Evolutionary conservation across 2,888 invertebrate species (phyloP), one percentile per base, ranked within the genome.

Genomic region (Calameuta filiformis): DNA sequence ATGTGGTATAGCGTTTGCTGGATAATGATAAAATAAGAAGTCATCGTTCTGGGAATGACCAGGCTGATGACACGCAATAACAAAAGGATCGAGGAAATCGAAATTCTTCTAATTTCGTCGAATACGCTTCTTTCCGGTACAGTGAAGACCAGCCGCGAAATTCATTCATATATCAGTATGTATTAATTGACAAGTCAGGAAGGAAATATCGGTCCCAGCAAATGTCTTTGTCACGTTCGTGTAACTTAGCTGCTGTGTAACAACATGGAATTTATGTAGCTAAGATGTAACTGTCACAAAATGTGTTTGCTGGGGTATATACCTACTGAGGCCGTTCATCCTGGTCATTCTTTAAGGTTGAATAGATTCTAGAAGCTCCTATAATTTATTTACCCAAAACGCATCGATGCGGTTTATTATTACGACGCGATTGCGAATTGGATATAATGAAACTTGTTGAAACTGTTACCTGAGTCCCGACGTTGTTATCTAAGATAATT

Each of bases 401-500:
- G 78, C 75, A 78, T 76, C 76, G 68, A 73, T 71, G 33, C 75
- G 35, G 34, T 76, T 35, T 76, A 75, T 35, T 56, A 56, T 56
- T 56, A 56, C 23, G 56, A 56, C 6, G 9, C 15, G 73, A 76
- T 71, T 71, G 35, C 75, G 68, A 75, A 68, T 78, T 75, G 76
- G 35, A 75, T 56, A 71, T 71, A 56, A 78, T 78, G 77, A 79
- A 77, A 83, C 81, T 85, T 84, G 84, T 86, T 85, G 80, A 85
- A 84, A 87, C 80, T 84, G 87, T 88, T 87, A 88, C 85, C 85
- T 84, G 86, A 86, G 79, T 79, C 80, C 79, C 81, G 82, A 82
- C 80, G 82, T 85, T 85, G 80, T 84, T 86, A 80, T 79, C 75
- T 56, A 78, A 56, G 73, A 75, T 78, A 68, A 78, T 71, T 31